Conservation (phyloP, 2,888 invertebrate species). For the Tridacna crocea region DNA sequence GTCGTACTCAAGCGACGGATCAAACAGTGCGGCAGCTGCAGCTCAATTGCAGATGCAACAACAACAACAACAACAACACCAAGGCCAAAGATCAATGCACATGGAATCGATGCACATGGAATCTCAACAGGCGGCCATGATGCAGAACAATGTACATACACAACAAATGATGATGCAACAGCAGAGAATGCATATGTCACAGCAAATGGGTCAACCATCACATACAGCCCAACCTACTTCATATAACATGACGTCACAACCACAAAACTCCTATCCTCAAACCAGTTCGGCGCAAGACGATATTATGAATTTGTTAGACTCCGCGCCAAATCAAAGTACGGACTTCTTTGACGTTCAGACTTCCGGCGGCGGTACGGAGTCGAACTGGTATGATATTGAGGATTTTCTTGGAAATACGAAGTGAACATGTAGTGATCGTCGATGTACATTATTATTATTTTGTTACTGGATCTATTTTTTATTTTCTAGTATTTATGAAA, state of each 20-base stretch:
- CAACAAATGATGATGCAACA: slow-evolving; percentile 75
- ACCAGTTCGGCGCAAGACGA: slow-evolving; percentile 82
- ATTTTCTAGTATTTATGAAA: too few species aligned
- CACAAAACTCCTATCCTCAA: slow-evolving; percentile 58
- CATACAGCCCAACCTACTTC: slow-evolving; percentile 51
- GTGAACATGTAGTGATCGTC: not conserved
- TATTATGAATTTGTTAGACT: slow-evolving; percentile 94
- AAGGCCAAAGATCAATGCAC: slow-evolving; percentile 56
- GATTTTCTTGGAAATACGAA: slow-evolving; percentile 45
- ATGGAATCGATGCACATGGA: slow-evolving; percentile 70
- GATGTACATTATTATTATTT: not conserved
- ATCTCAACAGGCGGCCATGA: slow-evolving; percentile 69
- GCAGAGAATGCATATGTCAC: slow-evolving; percentile 84
- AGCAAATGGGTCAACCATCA: slow-evolving; percentile 74
- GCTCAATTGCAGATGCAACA: slow-evolving; percentile 76
- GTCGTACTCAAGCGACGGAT: slow-evolving; percentile 69
- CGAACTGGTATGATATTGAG: slow-evolving; percentile 63
- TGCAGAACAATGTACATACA: slow-evolving; percentile 64
- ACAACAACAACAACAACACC: slow-evolving; percentile 64
- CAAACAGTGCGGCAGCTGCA: slow-evolving; percentile 53
- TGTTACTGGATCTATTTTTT: not conserved
- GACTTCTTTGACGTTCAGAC: slow-evolving; percentile 89
- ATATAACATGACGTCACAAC: slow-evolving; percentile 53
- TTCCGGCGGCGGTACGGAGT: slow-evolving; percentile 60
- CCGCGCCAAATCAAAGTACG: slow-evolving; percentile 85